Base-by-base conservation (phyloP, 37 sponge, comb jelly and placozoan species). In the Cliona cf. orientalis region DNA sequence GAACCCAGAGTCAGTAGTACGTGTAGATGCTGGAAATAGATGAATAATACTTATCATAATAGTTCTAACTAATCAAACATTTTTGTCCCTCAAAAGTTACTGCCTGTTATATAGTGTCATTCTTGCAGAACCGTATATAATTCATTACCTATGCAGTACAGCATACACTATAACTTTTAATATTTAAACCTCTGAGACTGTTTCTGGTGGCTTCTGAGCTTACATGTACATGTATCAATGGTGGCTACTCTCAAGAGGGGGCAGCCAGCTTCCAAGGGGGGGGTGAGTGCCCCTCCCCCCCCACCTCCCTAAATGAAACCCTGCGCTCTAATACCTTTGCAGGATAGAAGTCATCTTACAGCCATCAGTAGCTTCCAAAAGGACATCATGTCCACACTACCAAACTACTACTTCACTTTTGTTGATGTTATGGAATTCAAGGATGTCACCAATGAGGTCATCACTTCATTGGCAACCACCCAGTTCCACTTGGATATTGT, bases 361-460 rank as follows among this genome's bases (percentile, higher is more conserved):
- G 83, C 83, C 55, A 82, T 88, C 58, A 81, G 77, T 58, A 88
- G 89, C 70, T 73, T 80, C 32, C 91, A 93, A 58, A 89, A 93
- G 85, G 95, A 94, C 78, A 90, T 94, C 31, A 75, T 94, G 64
- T 38, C 69, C 12, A 19, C 59, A 23, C 89, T 95, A 1, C 86
- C 82, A 40, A 87, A 78, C 60, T 69, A 70, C 39, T 98, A 98
- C 85, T 74, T 85, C 91, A 92, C 95, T 1, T 98, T 98, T 87
- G 90, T 95, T 34, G 99, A 98, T 62, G 83, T 98, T 19, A 83
- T 98, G 86, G 99, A 98, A 81, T 91, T 98, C 69, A 92, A 85
- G 62, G 97, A 96, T 36, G 70, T 55, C 34, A 78, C 85, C 53
- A 86, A 79, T 71, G 94, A 96, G 42, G 80, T 93, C 44, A 79